Percentiles rank a stretch among this genome's conserved stretches.
These are phyloP conservation scores for Polyploca ridens DNA, from an alignment of 2,888 invertebrate species.

Conservation along the genomic window DNA sequence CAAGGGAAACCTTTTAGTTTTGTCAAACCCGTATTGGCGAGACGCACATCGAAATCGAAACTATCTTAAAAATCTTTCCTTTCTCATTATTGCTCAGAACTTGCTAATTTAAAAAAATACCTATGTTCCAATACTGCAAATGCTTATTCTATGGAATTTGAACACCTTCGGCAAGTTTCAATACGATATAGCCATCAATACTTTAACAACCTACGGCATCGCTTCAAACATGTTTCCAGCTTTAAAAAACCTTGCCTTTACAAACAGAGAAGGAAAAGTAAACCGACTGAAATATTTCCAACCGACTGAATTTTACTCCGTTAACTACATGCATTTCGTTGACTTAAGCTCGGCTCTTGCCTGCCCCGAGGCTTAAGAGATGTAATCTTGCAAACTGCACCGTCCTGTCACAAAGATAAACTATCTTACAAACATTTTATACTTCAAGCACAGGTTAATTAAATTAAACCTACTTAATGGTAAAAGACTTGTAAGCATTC, in stretches of 20 bases:
- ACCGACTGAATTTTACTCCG: background rate
- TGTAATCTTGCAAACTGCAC: conserved; percentile 1
- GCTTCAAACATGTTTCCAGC: background rate
- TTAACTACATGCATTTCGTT: background rate
- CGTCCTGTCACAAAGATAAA: background rate
- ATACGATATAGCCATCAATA: too few species aligned
- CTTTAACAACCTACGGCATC: too few species aligned
- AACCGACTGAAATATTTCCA: background rate
- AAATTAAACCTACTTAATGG: background rate
- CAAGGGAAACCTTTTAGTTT: too few species aligned
- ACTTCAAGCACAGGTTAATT: background rate
- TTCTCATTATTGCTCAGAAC: too few species aligned
- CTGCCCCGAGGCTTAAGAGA: background rate
- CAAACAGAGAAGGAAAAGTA: background rate
- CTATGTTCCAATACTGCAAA: too few species aligned
- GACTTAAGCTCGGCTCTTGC: background rate
- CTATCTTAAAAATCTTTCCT: too few species aligned
- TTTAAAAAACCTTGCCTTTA: background rate
- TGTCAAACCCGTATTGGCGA: too few species aligned
- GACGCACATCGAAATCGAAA: too few species aligned
- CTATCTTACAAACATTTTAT: background rate
- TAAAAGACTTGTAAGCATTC: background rate
- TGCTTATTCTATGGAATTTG: too few species aligned
- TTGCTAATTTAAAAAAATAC: background rate
- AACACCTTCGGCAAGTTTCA: too few species aligned